Conservation (phyloP, 2,888 invertebrate genomes). For the Erpobdella octoculata region DNA sequence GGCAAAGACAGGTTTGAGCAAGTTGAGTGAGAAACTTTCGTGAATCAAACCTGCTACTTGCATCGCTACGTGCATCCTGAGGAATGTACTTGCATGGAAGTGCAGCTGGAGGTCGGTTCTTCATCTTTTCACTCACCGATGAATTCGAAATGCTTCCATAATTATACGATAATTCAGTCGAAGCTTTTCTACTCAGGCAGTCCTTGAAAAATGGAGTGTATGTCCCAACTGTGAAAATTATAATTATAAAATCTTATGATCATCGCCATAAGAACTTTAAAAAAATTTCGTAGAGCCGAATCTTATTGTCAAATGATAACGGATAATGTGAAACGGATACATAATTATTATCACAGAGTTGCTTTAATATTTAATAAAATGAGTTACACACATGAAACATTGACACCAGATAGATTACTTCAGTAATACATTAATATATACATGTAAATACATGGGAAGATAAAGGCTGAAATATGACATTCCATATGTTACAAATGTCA, state of each 20-base stretch:
- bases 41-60: background rate
- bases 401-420: no score
- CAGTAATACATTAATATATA: no score
- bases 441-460: no score
- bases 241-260: background rate
- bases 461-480: no score
- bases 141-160: background rate
- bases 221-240: conserved; percentile 66
- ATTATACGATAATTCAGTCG: conserved; percentile 68
- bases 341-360: no score
- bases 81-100: background rate
- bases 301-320: no score
- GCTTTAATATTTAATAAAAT: background rate
- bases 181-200: conserved; percentile 88
- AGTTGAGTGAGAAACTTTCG: background rate
- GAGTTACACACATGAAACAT: background rate
- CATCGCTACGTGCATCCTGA: conserved; percentile 2
- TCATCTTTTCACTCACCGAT: conserved; percentile 21
- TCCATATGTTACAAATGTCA: no score
- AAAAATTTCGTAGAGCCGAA: no score
- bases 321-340: no score
- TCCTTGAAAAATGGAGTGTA: conserved; percentile 92
- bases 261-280: no score
- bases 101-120: conserved; percentile 24
- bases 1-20: background rate